phyloP scores from a whole-genome alignment of 2,797 vertebrate species.

The Numenius phaeopus region DNA sequence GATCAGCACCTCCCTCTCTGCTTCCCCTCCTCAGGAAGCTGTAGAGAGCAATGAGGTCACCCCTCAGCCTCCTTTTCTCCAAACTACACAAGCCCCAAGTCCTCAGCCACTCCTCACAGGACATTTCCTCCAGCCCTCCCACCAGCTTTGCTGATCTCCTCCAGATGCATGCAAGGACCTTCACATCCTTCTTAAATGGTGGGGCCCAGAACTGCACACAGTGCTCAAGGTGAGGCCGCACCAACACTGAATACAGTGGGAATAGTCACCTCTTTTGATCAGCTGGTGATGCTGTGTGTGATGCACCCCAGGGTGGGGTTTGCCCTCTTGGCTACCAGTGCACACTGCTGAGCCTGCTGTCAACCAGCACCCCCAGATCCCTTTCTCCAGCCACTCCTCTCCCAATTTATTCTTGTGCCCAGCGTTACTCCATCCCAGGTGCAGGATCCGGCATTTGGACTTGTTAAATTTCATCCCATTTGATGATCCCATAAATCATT shows the following conservation, averaged over 20 bases:
- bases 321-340: background rate
- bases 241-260: background rate
- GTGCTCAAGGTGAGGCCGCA: background rate
- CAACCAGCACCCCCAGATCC: background rate
- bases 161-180: background rate
- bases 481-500: background rate
- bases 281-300: background rate
- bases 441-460: background rate
- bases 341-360: background rate
- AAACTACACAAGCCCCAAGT: background rate
- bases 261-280: background rate
- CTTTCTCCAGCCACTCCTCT: background rate
- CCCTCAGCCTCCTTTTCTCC: background rate
- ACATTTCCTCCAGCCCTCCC: background rate
- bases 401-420: background rate
- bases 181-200: background rate
- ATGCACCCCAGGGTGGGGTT: background rate
- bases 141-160: background rate
- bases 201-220: background rate
- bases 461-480: background rate
- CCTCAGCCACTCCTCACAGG: background rate
- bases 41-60: background rate
- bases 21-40: background rate
- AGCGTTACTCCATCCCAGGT: background rate
- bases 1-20: background rate